Conservation (phyloP, 2,797 vertebrate genomes). For the Parambassis ranga region DNA sequence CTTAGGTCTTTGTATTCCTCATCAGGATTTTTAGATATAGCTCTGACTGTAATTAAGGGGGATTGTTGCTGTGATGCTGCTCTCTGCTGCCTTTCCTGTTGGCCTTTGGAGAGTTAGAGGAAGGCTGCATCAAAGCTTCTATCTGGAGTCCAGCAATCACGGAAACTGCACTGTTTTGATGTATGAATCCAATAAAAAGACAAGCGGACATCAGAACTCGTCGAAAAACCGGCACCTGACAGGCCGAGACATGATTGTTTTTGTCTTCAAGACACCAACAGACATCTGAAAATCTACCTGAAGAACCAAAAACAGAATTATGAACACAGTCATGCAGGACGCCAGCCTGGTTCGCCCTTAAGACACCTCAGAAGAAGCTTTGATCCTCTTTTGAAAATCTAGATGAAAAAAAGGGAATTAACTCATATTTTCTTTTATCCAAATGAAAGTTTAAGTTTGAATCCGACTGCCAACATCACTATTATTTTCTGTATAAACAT, state of each 20-base stretch:
- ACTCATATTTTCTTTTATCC: background rate
- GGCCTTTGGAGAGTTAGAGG: conserved; percentile 70
- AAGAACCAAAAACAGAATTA: conserved; percentile 50
- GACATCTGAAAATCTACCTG: conserved; percentile 61
- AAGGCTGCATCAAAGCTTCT: conserved; percentile 73
- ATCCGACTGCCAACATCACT: conserved; percentile 3
- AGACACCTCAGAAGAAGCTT: conserved; percentile 26
- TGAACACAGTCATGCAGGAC: conserved; percentile 32
- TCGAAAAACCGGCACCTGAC: conserved; percentile 62
- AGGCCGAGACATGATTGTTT: conserved; percentile 47
- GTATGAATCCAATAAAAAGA: conserved; percentile 72
- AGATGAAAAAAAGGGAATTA: background rate
- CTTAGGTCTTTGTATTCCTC: conserved; percentile 86
- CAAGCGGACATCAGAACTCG: conserved; percentile 66
- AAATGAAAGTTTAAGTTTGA: conserved; percentile 10
- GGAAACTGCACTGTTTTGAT: conserved; percentile 72
- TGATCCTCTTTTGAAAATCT: conserved; percentile 31
- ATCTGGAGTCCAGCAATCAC: conserved; percentile 67
- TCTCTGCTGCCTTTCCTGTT: conserved; percentile 68
- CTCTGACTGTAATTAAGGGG: conserved; percentile 81
- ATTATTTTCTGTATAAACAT: background rate
- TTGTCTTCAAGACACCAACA: conserved; percentile 48
- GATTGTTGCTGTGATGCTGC: conserved; percentile 76
- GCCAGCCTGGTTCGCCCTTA: conserved; percentile 11
- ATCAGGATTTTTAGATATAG: conserved; percentile 78